Evolutionary conservation across 2,888 invertebrate species (phyloP).

Genomic region (Drosophila buzzatii): DNA sequence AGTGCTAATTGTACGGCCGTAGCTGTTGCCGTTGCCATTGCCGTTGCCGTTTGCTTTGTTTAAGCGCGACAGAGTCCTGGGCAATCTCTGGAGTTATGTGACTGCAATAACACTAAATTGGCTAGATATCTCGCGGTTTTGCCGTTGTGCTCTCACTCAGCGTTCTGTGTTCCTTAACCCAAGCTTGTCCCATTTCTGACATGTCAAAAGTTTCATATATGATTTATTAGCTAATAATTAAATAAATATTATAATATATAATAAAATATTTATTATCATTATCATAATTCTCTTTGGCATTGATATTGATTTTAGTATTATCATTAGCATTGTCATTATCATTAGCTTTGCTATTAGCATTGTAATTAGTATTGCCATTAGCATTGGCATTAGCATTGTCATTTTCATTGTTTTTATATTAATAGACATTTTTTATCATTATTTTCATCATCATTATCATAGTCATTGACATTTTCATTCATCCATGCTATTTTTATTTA

Average conservation of each 20-base stretch:
- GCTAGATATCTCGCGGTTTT: conserved; percentile 77
- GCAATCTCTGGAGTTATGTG: conserved; percentile 76
- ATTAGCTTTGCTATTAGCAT: background rate
- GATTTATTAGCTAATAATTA: background rate
- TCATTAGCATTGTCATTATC: background rate
- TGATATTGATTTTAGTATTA: background rate
- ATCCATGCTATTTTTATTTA: no score
- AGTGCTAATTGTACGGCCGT: conserved; percentile 75
- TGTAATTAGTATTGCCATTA: background rate
- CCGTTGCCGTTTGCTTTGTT: conserved; percentile 49
- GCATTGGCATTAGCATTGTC: background rate
- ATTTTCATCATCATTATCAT: background rate
- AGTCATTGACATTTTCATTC: background rate
- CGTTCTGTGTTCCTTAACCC: conserved; percentile 54
- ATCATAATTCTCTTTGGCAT: background rate
- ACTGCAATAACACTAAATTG: conserved; percentile 82
- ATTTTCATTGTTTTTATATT: background rate
- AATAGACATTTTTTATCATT: background rate
- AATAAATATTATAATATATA: no score
- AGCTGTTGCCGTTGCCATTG: conserved; percentile 38
- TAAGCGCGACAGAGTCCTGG: conserved; percentile 53
- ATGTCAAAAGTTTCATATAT: background rate
- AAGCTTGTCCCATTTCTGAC: conserved; percentile 9
- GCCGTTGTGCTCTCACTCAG: conserved; percentile 49
- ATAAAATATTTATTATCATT: background rate